Percentiles rank a stretch among this genome's conserved stretches.
Evolutionary conservation across 2,888 invertebrate genomes (phyloP).

Genomic region (Aphidoletes aphidimyza): DNA sequence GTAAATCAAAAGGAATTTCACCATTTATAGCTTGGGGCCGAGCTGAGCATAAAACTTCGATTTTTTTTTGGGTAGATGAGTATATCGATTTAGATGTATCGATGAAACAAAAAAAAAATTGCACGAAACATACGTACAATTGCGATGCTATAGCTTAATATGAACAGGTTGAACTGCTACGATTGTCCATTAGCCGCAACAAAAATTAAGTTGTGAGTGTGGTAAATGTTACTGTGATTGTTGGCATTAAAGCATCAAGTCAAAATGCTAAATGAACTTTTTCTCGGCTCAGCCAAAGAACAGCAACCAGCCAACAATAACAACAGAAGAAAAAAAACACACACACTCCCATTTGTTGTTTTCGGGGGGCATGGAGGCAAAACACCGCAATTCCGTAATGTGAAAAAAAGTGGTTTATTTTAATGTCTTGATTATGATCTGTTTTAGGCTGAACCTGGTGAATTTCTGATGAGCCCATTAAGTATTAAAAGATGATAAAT

Average conservation of each 20-base stretch:
- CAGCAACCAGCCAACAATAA: too few relatives aligned
- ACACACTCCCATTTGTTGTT: background rate
- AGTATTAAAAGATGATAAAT: slow-evolving; percentile 15
- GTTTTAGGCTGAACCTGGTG: background rate
- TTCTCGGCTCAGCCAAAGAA: background rate
- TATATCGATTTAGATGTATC: slow-evolving; percentile 28
- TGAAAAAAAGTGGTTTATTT: background rate
- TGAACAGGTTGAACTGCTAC: background rate
- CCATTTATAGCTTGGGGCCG: slow-evolving; percentile 42
- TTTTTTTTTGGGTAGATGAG: background rate
- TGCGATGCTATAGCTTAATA: background rate
- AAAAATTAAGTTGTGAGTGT: slow-evolving; percentile 44
- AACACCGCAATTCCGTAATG: background rate
- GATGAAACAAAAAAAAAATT: background rate
- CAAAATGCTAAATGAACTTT: slow-evolving; percentile 10
- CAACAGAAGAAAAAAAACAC: background rate
- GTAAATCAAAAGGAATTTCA: slow-evolving; percentile 52
- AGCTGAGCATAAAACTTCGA: background rate
- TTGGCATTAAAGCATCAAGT: background rate
- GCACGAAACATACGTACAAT: background rate
- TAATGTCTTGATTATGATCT: slow-evolving; percentile 54
- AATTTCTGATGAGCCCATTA: slow-evolving; percentile 5
- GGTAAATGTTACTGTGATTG: slow-evolving; percentile 38
- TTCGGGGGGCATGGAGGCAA: background rate
- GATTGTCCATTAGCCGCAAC: slow-evolving; percentile 32